A percentile compares a stretch with the other conserved stretches of the same genome.
phyloP scores from a whole-genome alignment of 1,140 invertebrate genomes.

The Lysiphlebus fabarum region DNA sequence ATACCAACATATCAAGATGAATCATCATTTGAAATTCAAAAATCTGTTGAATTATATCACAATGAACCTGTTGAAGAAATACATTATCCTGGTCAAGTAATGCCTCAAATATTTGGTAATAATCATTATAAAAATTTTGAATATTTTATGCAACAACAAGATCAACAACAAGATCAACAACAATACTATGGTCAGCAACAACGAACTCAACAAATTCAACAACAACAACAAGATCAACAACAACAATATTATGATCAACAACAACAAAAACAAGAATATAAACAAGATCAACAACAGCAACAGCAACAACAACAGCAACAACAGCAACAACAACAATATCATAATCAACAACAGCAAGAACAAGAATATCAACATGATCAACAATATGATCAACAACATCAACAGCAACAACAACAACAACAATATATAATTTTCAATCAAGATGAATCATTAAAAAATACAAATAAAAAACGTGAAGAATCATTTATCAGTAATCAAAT shows the following conservation, averaged over 20 bases:
- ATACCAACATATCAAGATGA: constrained; percentile 15
- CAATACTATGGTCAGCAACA: too few relatives aligned
- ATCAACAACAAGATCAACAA: too few relatives aligned
- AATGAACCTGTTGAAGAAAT: constrained; percentile 44
- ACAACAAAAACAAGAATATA: constrained; percentile 3
- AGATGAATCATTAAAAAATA: too few relatives aligned
- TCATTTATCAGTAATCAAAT: too few relatives aligned
- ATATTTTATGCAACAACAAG: too few relatives aligned
- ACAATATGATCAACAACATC: too few relatives aligned
- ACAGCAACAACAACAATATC: too few relatives aligned
- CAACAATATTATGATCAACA: not conserved
- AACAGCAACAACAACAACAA: too few relatives aligned
- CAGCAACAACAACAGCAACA: not conserved
- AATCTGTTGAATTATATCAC: constrained; percentile 46
- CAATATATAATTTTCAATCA: too few relatives aligned
- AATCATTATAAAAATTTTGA: constrained; percentile 12
- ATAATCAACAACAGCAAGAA: too few relatives aligned
- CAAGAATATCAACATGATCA: too few relatives aligned
- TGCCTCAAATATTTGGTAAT: constrained; percentile 27
- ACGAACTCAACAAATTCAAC: not conserved
- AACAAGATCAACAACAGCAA: not conserved
- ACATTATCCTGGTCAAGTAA: constrained; percentile 38
- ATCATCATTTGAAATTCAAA: constrained; percentile 44
- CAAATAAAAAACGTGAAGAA: too few relatives aligned
- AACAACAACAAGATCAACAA: constrained; percentile 1